phyloP scores from a whole-genome alignment of 2,888 invertebrate genomes.

The Elegia similella region DNA sequence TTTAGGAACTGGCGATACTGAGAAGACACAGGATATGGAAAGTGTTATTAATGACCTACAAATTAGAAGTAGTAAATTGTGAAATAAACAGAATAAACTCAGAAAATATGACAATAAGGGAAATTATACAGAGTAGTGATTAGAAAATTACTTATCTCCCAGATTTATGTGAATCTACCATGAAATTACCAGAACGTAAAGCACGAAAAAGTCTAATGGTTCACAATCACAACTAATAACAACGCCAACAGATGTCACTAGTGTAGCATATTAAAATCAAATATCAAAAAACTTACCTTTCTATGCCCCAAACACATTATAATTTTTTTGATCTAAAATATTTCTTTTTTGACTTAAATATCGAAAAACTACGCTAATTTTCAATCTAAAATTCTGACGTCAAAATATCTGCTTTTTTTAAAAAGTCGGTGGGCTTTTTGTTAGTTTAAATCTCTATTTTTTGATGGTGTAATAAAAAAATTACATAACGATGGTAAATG shows the following conservation, averaged over 20 bases:
- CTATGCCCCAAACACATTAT: too few relatives aligned
- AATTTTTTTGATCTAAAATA: neutral
- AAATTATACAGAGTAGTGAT: neutral
- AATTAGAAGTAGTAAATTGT: neutral
- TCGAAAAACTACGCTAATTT: too few relatives aligned
- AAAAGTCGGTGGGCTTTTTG: too few relatives aligned
- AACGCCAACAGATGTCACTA: neutral
- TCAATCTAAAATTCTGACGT: too few relatives aligned
- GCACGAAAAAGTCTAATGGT: neutral
- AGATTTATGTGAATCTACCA: slow-evolving; percentile 1
- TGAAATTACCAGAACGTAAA: neutral
- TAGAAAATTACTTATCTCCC: slow-evolving; percentile 4
- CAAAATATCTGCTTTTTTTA: too few relatives aligned
- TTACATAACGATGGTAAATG: too few relatives aligned
- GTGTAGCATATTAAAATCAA: neutral
- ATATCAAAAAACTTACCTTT: neutral
- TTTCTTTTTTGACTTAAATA: too few relatives aligned
- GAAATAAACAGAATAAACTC: neutral
- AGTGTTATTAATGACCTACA: neutral
- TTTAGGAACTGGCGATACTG: neutral
- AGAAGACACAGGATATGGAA: neutral
- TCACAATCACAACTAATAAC: neutral
- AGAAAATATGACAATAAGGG: neutral
- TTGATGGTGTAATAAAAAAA: too few relatives aligned
- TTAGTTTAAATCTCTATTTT: too few relatives aligned